A percentile compares a stretch with the other conserved stretches of the same genome.
Conservation (phyloP, 2,797 vertebrate genomes). For the Premnoplex brunnescens region DNA sequence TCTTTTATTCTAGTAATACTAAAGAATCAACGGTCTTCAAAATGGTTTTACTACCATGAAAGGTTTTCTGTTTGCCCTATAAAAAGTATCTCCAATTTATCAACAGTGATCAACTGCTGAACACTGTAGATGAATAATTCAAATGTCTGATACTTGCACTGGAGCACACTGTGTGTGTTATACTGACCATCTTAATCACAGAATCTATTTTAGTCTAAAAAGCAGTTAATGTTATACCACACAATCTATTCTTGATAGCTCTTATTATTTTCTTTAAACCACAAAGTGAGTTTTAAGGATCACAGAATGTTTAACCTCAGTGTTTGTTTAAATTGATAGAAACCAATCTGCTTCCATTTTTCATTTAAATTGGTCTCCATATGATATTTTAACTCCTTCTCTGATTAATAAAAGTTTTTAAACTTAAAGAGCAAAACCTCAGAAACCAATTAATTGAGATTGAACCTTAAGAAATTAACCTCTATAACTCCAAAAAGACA, state of each 20-base stretch:
- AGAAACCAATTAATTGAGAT: background rate
- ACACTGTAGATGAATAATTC: background rate
- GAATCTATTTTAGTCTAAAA: background rate
- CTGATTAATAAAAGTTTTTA: background rate
- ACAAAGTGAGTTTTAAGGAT: background rate
- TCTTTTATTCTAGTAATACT: background rate
- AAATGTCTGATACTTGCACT: background rate
- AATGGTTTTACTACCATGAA: background rate
- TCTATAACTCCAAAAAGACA: background rate
- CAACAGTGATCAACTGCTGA: background rate
- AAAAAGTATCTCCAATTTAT: background rate
- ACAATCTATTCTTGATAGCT: background rate
- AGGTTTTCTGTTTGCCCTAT: background rate
- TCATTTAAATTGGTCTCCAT: background rate
- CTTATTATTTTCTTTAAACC: background rate
- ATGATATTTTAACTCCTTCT: background rate
- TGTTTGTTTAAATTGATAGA: background rate
- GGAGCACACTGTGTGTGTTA: background rate
- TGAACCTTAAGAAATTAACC: background rate
- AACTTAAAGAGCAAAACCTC: background rate
- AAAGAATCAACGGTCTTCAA: background rate
- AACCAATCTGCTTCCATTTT: background rate
- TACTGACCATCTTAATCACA: background rate
- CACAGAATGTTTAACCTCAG: background rate
- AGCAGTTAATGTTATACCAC: background rate